These are phyloP conservation scores for Hylaeus anthracinus DNA, from an alignment of 1,140 invertebrate genomes.

Conservation along the genomic window DNA sequence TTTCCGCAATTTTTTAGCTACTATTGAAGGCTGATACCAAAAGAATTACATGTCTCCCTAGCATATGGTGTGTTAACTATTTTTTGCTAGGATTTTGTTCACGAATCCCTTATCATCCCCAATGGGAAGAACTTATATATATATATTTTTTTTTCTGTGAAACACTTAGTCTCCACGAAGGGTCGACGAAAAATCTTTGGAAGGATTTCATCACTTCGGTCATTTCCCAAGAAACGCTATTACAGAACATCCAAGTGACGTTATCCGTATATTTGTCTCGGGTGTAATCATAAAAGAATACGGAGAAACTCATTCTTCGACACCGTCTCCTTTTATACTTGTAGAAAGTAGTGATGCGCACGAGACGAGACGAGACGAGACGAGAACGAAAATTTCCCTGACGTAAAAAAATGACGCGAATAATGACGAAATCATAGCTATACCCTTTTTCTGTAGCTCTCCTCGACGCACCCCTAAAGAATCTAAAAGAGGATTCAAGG, in stretches of 20 bases:
- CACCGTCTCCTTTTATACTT: neutral
- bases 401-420: neutral
- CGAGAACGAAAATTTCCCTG: no score
- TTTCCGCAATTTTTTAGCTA: no score
- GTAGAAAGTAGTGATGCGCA: no score
- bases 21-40: no score
- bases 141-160: neutral
- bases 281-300: neutral
- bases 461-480: neutral
- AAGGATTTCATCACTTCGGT: neutral
- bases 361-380: no score
- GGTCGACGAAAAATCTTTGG: neutral
- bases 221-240: neutral
- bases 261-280: neutral
- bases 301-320: neutral
- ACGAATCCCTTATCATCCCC: neutral
- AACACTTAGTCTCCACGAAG: neutral
- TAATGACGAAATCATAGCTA: neutral
- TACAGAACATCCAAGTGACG: neutral
- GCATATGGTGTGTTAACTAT: no score
- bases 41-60: no score
- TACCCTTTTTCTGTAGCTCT: neutral
- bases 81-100: neutral
- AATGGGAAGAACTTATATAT: neutral
- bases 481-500: conserved; percentile 26